Conservation (phyloP, 2,113 vertebrate species). For the Apus apus region DNA sequence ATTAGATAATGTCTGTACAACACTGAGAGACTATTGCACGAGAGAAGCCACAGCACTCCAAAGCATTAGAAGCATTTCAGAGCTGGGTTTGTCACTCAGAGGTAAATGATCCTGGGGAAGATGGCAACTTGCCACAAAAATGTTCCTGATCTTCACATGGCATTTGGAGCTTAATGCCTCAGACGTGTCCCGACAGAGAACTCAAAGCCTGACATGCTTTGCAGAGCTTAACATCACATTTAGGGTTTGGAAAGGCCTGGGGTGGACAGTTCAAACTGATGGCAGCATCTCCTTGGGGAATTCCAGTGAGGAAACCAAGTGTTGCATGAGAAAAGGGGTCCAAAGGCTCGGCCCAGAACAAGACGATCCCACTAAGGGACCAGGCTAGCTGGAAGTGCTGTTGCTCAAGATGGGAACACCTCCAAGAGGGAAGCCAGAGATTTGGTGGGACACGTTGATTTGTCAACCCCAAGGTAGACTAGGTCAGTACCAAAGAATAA, state of each 20-base stretch:
- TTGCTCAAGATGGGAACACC: not conserved
- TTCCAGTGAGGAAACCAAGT: not conserved
- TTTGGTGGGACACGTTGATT: not conserved
- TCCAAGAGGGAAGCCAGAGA: not conserved
- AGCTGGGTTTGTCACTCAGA: constrained; percentile 27
- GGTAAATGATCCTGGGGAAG: not conserved
- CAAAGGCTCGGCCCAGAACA: fast-evolving
- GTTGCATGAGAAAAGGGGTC: not conserved
- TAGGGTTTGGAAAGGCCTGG: not conserved
- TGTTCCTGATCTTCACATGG: not conserved
- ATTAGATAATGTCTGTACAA: not conserved
- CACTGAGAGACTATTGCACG: fast-evolving
- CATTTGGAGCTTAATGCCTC: not conserved
- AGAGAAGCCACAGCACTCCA: not conserved
- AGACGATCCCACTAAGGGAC: fast-evolving
- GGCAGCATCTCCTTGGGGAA: not conserved
- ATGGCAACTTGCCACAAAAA: constrained; percentile 59
- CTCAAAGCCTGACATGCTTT: not conserved
- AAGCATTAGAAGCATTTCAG: not conserved
- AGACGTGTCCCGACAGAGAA: not conserved
- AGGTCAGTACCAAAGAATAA: not conserved
- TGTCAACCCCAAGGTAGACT: not conserved
- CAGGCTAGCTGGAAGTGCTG: fast-evolving
- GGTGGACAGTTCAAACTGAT: not conserved
- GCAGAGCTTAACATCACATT: fast-evolving